Conservation (phyloP, 2,113 vertebrate genomes). For the Calyptommatus sinebrachiatus region DNA sequence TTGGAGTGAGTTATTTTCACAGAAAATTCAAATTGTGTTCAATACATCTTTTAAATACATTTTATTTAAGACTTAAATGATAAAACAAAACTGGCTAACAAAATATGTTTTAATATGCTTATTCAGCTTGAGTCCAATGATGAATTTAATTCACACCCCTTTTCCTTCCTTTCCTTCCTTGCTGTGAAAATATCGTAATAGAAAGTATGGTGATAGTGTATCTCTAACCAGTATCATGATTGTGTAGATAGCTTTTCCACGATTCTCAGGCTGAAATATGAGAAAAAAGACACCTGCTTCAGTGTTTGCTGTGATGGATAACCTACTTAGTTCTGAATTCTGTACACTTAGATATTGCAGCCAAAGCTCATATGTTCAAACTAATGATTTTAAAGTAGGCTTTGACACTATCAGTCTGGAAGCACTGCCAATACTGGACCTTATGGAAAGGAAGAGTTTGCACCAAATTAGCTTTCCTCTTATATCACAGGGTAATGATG, state of each 20-base stretch:
- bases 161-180: no score
- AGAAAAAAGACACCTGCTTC: background rate
- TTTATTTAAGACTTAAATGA: no score
- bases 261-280: background rate
- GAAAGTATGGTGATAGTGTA: background rate
- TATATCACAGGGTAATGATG: slow-evolving; percentile 17
- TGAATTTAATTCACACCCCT: background rate
- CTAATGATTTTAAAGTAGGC: slow-evolving; percentile 20
- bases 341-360: background rate
- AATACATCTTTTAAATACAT: no score
- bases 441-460: background rate
- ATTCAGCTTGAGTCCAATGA: no score
- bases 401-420: background rate
- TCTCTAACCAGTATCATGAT: background rate
- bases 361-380: slow-evolving; percentile 2
- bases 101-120: no score
- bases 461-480: slow-evolving; percentile 1
- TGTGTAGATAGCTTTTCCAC: background rate
- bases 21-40: background rate
- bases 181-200: background rate
- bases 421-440: slow-evolving; percentile 5
- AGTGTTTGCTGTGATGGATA: background rate
- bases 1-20: no score
- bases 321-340: background rate
- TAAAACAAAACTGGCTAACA: background rate